Conservation (phyloP, 2,888 invertebrate genomes). For the Nasonia oneida region DNA sequence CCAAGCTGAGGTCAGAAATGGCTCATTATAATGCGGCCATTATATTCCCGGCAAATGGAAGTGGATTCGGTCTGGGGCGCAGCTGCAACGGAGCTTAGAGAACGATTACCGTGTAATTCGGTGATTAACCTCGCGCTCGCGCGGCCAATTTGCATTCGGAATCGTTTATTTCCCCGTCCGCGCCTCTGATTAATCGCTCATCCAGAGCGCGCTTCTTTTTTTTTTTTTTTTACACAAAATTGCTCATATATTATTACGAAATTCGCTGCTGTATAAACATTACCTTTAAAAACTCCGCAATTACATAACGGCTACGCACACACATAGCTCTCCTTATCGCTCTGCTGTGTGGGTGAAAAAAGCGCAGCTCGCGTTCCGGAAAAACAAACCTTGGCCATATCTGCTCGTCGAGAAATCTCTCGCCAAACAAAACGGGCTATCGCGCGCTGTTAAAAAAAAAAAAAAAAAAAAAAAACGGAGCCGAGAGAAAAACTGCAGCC, state of each 20-base stretch:
- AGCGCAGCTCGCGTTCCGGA: not conserved
- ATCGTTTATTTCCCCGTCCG: slow-evolving; percentile 13
- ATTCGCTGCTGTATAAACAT: not conserved
- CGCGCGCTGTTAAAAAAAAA: not conserved
- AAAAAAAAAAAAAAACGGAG: not conserved
- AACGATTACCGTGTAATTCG: slow-evolving; percentile 43
- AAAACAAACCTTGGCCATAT: not conserved
- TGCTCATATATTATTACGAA: not conserved
- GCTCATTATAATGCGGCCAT: slow-evolving; percentile 21
- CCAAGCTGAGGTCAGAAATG: not conserved
- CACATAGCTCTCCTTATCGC: not conserved
- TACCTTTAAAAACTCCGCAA: not conserved
- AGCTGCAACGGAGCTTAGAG: slow-evolving; percentile 13
- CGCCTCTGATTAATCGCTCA: not conserved
- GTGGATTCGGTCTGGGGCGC: slow-evolving; percentile 35
- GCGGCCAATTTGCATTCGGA: slow-evolving; percentile 34
- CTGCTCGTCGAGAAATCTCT: not conserved
- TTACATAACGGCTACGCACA: slow-evolving; percentile 1
- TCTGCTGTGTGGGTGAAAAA: not conserved
- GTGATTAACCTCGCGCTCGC: slow-evolving; percentile 23
- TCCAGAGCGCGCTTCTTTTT: too few species aligned
- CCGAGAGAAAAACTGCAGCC: slow-evolving; percentile 12
- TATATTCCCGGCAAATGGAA: slow-evolving; percentile 19
- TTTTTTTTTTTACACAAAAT: too few species aligned
- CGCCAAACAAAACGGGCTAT: slow-evolving; percentile 7